Evolutionary conservation across 2,113 vertebrate genomes (phyloP), one percentile per base, ranked within the genome.

Genomic region (Mungos mungo): DNA sequence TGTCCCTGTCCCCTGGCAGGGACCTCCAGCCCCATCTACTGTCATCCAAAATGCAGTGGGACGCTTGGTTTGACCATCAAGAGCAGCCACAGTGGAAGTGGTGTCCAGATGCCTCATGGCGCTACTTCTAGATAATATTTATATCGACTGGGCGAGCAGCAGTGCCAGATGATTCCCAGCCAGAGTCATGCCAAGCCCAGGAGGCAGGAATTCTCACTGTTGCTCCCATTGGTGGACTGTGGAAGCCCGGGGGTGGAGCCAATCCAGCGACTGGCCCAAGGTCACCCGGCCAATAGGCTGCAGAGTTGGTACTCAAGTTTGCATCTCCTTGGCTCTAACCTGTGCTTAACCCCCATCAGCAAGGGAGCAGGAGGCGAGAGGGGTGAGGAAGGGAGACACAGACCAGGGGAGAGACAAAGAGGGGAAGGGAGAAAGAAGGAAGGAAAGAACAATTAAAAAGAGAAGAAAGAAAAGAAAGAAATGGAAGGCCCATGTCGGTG

Each of bases 401-500:
- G 77, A 52, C 7, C 66, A 11, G 41, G 45, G 18, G 18, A 66
- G 60, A 66, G 23, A 5, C 21, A 12, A 18, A 79, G 68, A n/a
- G 63, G 18, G 18, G 41, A n/a, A 54, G 54, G 68, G 41, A 60
- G 21, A 18, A 21, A 15, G 38, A 60, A 83, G 23, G 12, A 80
- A 52, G 3, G 15, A 11, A 35, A 79, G 65, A 31, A 57, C 1
- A 2, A 66, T 1, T 13, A 41, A 23, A 38, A 60, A 31, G 6
- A 31, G n/a, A 38, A 52, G 12, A 12, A 7, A 71, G 18, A 35
- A 83, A 12, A 15, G 88, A 25, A 35, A 83, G 68, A 7, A 7
- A 27, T 4, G 6, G 7, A 33, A 15, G 33, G 5, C 29, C 72
- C 25, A 13, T 7, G 0, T 1, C 0, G 2, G 50, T 6, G 68